Evolutionary conservation across 2,888 invertebrate genomes (phyloP), one percentile per base, ranked within the genome.

Genomic region (Phasia obesa): DNA sequence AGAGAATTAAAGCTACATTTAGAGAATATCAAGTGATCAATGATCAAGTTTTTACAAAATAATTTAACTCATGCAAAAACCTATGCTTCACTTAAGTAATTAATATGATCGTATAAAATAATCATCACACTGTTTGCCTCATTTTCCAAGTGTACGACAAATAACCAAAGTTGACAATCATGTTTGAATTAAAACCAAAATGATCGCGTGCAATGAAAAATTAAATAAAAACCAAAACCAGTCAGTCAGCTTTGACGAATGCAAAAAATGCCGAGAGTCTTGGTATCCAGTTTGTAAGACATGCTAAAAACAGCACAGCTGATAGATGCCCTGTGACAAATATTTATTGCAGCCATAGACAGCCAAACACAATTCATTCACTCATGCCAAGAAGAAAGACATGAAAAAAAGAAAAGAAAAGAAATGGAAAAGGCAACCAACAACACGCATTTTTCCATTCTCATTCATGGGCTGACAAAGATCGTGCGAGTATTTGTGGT

Each of bases 261-360:
- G 13, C 38, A 49, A 49, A 57, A 47, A 19, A 23, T 38, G 47
- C 21, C 27, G 11, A 47, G 23, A 59, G 75, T 51, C 49, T 67
- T 60, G 57, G 71, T 71, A 79, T 73, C 79, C 73, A 74, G 79
- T 80, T 80, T 80, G 73, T 79, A 35, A 73, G 71, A 76, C 70
- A 64, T 64, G 49, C 49, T 49, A 13, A 23, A 80, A 27, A 67
- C 67, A 74, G 62, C 78, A 70, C 79, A 80, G 73, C 79, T 74
- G 79, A 80, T 74, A 80, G 79, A 80, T 67, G 79, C 79, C 79
- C 79, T 53, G 73, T 60, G 79, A 80, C 73, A 79, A 74, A 74
- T 73, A 73, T 79, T 59, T 79, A 51, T 73, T 73, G 60, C 59
- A 60, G n/a, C 7, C 69, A 69, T 15, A 38, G 23, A 21, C 47